Evolutionary conservation across 2,113 vertebrate species (phyloP).

Genomic region (Hipposideros armiger): DNA sequence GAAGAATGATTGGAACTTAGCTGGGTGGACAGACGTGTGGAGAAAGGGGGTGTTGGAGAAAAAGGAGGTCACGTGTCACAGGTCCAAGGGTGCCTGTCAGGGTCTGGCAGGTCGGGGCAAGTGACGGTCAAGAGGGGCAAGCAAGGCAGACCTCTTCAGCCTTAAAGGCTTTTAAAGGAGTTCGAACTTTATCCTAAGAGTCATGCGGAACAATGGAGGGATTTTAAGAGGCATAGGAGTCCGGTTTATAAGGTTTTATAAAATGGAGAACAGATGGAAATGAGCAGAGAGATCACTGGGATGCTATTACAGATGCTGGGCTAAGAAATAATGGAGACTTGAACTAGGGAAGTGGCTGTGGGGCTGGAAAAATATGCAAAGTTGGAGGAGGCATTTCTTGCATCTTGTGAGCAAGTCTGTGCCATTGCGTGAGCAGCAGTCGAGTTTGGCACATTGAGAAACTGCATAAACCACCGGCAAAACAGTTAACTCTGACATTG

Average conservation of each 20-base stretch:
- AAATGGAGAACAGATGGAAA: not conserved
- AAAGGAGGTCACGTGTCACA: not conserved
- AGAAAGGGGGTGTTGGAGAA: not conserved
- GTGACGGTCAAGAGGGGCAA: not conserved
- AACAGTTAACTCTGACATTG: not conserved
- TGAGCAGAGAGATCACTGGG: not conserved
- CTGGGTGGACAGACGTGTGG: not conserved
- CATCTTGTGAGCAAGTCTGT: not conserved
- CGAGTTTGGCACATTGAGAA: not conserved
- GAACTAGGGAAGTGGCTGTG: too few species aligned
- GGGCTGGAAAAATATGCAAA: too few species aligned
- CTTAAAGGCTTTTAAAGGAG: not conserved
- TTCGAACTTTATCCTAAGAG: not conserved
- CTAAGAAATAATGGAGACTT: not conserved
- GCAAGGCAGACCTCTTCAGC: not conserved
- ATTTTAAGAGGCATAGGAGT: not conserved
- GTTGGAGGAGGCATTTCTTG: not conserved
- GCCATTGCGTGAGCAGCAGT: not conserved
- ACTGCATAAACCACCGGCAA: not conserved
- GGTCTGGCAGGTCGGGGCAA: too few species aligned
- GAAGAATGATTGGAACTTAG: not conserved
- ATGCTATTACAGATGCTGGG: not conserved
- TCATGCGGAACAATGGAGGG: not conserved
- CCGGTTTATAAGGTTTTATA: not conserved
- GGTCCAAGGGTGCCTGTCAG: not conserved